Conservation (phyloP, 2,113 vertebrate genomes). For the Phylloscopus whistleri region DNA sequence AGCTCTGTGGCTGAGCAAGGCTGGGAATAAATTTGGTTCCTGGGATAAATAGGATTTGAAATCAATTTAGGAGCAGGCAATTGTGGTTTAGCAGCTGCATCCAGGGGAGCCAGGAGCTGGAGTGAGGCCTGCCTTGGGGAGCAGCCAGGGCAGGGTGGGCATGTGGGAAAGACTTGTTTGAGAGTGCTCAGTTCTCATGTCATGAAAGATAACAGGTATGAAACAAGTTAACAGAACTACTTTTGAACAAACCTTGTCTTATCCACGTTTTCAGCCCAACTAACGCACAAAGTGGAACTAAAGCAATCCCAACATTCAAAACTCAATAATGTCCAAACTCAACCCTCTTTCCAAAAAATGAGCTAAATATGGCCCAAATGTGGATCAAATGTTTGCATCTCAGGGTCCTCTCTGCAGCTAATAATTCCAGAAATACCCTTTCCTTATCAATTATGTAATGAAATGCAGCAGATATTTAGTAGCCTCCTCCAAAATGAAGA, state of each 20-base stretch:
- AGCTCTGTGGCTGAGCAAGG: not conserved
- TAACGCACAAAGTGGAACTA: not conserved
- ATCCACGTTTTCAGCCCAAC: not conserved
- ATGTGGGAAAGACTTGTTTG: not conserved
- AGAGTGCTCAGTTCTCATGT: not conserved
- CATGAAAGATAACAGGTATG: not conserved
- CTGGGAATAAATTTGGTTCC: not conserved
- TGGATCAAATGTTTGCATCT: not conserved
- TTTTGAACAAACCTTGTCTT: not conserved
- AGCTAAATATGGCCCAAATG: not conserved
- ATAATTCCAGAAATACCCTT: not conserved
- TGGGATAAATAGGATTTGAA: not conserved
- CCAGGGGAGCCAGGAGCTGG: not conserved
- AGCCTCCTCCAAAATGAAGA: not conserved
- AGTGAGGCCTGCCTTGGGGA: not conserved
- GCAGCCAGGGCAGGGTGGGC: not conserved
- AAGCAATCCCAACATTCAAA: not conserved
- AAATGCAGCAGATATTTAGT: not conserved
- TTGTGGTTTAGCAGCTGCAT: not conserved
- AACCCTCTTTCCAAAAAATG: not conserved
- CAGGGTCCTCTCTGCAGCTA: not conserved
- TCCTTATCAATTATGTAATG: not conserved
- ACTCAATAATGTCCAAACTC: not conserved
- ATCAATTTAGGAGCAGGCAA: slow-evolving; percentile 1
- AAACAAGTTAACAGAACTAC: not conserved